A percentile compares a stretch with the other conserved stretches of the same genome.
Conservation (phyloP, 2,888 invertebrate genomes). For the Nemotelus nigrinus region DNA sequence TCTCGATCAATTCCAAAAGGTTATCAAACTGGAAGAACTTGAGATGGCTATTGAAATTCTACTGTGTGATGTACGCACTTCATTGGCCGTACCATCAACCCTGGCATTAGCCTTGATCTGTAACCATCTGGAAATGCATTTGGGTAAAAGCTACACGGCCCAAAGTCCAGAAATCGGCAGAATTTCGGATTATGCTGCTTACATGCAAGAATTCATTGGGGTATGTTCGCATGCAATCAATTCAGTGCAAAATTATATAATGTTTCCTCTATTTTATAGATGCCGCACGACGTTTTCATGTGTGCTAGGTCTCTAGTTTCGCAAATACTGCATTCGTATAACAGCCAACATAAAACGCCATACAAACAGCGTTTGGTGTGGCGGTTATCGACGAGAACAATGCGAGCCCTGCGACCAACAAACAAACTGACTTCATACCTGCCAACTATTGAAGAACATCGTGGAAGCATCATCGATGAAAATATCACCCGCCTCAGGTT, state of each 20-base stretch:
- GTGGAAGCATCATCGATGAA: conserved; percentile 58
- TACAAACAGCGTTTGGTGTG: conserved; percentile 80
- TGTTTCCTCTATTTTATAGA: conserved; percentile 65
- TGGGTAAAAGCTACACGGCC: conserved; percentile 61
- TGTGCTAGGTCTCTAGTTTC: conserved; percentile 72
- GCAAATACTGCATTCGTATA: conserved; percentile 75
- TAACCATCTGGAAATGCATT: conserved; percentile 71
- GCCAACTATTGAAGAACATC: conserved; percentile 79
- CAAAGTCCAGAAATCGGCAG: conserved; percentile 69
- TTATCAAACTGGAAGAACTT: conserved; percentile 70
- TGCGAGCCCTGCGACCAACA: conserved; percentile 76
- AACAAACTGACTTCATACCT: conserved; percentile 77
- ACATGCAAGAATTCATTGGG: conserved; percentile 77
- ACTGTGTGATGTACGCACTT: conserved; percentile 78
- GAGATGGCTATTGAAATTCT: conserved; percentile 78
- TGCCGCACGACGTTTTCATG: conserved; percentile 73
- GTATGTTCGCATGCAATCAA: conserved; percentile 65
- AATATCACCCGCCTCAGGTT: conserved; percentile 64
- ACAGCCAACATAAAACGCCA: conserved; percentile 74
- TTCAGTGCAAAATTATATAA: neutral
- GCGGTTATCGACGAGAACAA: conserved; percentile 78
- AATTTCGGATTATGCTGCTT: conserved; percentile 76
- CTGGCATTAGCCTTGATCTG: conserved; percentile 82
- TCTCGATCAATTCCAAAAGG: conserved; percentile 66
- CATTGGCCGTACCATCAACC: conserved; percentile 77